Percentiles rank a stretch among this genome's conserved stretches.
Evolutionary conservation across 2,888 invertebrate species (phyloP).

Genomic region (Athalia cordata): DNA sequence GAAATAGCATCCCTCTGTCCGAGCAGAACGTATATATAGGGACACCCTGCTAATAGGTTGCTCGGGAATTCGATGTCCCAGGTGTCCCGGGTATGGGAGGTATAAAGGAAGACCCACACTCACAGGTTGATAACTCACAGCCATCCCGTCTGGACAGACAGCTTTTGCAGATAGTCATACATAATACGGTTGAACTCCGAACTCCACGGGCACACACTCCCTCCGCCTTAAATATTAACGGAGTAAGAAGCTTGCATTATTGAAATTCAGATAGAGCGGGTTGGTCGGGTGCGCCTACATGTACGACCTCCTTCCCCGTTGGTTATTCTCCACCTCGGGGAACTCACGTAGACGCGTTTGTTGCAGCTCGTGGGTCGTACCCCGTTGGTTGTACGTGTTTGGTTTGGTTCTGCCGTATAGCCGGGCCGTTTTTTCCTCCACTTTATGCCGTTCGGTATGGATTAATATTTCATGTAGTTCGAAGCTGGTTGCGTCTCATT

Average conservation of each 20-base stretch:
- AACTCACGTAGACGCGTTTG: conserved; percentile 29
- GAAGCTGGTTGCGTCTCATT: background rate
- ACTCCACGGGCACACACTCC: conserved; percentile 54
- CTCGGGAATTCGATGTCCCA: conserved; percentile 41
- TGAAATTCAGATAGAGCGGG: conserved; percentile 52
- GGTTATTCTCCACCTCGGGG: conserved; percentile 3
- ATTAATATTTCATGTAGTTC: conserved; percentile 24
- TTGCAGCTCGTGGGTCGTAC: conserved; percentile 18
- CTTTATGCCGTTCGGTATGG: conserved; percentile 2
- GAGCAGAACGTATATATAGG: background rate
- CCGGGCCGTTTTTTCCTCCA: background rate
- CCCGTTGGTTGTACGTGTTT: conserved; percentile 22
- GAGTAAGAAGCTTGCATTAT: conserved; percentile 63
- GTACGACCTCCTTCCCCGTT: conserved; percentile 4
- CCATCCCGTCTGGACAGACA: conserved; percentile 29
- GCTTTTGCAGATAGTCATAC: conserved; percentile 56
- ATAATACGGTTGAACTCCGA: conserved; percentile 60
- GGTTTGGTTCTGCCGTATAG: conserved; percentile 4
- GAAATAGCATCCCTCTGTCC: conserved; percentile 11
- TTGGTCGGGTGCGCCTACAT: background rate
- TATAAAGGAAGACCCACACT: conserved; percentile 24
- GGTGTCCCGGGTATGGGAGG: conserved; percentile 22
- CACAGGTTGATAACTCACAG: conserved; percentile 38
- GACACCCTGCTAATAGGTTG: conserved; percentile 35
- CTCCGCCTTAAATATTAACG: conserved; percentile 62